Evolutionary conservation across 2,888 invertebrate species (phyloP).

Genomic region (Standfussiana lucernea): DNA sequence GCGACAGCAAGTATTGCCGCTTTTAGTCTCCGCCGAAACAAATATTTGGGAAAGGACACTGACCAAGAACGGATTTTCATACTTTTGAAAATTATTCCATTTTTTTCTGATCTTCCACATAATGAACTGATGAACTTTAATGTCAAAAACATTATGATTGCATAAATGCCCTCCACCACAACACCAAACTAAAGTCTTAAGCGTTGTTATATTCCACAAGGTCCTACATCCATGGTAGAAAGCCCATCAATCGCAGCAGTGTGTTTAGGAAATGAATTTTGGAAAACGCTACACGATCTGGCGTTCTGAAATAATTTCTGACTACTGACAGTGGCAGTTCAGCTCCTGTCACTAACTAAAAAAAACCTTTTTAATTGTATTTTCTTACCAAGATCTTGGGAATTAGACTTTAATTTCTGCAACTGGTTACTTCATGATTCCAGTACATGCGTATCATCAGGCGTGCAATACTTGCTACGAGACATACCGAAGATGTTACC

Average conservation of each 20-base stretch:
- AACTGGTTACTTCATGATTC: not conserved
- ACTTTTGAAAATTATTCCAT: constrained; percentile 9
- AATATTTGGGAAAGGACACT: constrained; percentile 8
- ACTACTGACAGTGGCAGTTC: constrained; percentile 32
- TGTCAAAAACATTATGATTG: constrained; percentile 23
- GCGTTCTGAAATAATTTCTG: not conserved
- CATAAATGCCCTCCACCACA: not conserved
- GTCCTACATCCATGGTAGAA: not conserved
- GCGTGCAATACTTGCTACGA: not conserved
- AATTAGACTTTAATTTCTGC: not conserved
- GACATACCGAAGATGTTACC: not conserved
- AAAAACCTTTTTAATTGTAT: not conserved
- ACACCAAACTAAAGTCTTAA: not conserved
- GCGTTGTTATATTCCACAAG: not conserved
- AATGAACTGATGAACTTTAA: constrained; percentile 1
- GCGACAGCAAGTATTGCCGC: not conserved
- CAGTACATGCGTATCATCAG: not conserved
- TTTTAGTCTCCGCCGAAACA: not conserved
- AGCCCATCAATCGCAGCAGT: not conserved
- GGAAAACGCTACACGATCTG: not conserved
- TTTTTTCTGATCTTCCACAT: not conserved
- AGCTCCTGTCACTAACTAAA: not conserved
- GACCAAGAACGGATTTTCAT: constrained; percentile 3
- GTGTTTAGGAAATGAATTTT: not conserved
- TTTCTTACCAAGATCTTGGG: not conserved